A percentile compares a stretch with the other conserved stretches of the same genome.
These are phyloP conservation scores for Dermatemys mawii DNA, from an alignment of 2,113 vertebrate species.

Conservation along the genomic window DNA sequence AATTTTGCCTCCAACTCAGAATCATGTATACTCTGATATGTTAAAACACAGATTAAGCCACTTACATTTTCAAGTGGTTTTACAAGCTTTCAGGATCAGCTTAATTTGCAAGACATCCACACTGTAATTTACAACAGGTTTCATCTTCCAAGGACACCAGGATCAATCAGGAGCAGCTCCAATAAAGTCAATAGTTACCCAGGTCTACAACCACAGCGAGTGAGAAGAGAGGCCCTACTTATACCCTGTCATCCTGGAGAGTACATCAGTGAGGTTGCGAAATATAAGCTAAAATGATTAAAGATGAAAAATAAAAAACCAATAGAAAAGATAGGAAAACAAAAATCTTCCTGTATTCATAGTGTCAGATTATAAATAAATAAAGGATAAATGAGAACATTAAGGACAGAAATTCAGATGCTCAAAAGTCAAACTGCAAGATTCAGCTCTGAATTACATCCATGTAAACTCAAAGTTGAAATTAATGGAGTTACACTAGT, in stretches of 20 bases:
- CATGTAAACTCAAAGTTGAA: background rate
- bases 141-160: background rate
- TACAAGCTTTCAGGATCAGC: background rate
- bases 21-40: background rate
- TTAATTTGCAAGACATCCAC: background rate
- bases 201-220: background rate
- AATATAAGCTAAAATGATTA: background rate
- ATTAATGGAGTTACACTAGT: background rate
- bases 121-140: background rate
- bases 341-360: background rate
- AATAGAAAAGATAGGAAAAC: background rate
- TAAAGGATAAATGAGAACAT: background rate
- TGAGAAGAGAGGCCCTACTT: background rate
- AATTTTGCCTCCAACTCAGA: background rate
- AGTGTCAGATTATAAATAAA: background rate
- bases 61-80: background rate
- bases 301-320: background rate
- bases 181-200: background rate
- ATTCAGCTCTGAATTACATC: background rate
- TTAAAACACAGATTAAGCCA: background rate
- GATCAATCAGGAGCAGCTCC: background rate
- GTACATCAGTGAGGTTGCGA: background rate
- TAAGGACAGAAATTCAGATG: conserved; percentile 11
- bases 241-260: background rate
- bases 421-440: background rate